Evolutionary conservation across 2,888 invertebrate genomes (phyloP).

Genomic region (Aleiodes leptofemur): DNA sequence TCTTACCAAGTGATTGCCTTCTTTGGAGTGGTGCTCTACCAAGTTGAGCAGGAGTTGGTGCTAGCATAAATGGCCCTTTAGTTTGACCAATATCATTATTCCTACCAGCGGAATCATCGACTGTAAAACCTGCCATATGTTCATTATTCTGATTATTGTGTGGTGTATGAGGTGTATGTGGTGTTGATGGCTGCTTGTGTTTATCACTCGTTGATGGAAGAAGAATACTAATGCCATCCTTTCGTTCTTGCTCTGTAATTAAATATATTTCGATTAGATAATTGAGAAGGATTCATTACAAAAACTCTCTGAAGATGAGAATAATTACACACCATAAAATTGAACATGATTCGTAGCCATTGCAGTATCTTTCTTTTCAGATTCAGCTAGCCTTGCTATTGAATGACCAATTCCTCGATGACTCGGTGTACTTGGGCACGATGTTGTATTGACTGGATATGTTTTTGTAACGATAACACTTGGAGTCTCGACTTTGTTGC

Average conservation of each 20-base stretch:
- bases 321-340: conserved; percentile 66
- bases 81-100: conserved; percentile 64
- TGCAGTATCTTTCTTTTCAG: conserved; percentile 66
- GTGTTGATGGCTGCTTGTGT: conserved; percentile 69
- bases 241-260: conserved; percentile 64
- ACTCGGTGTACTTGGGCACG: conserved; percentile 68
- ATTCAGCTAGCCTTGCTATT: conserved; percentile 68
- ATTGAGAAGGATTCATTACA: too few relatives aligned
- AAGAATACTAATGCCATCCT: conserved; percentile 62
- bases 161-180: conserved; percentile 68
- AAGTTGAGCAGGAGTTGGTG: conserved; percentile 95
- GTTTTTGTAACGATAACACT: conserved; percentile 79
- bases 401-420: conserved; percentile 69
- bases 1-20: conserved; percentile 87
- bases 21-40: conserved; percentile 93
- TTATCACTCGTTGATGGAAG: conserved; percentile 63
- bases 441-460: conserved; percentile 63
- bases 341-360: conserved; percentile 65
- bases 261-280: not conserved
- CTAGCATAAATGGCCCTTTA: conserved; percentile 83
- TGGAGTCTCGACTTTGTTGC: conserved; percentile 74
- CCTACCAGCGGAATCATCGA: conserved; percentile 64
- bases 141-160: conserved; percentile 65
- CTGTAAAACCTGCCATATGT: conserved; percentile 63
- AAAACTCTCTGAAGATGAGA: not conserved